phyloP scores from a whole-genome alignment of 2,113 vertebrate genomes.

The Proteles cristata region DNA sequence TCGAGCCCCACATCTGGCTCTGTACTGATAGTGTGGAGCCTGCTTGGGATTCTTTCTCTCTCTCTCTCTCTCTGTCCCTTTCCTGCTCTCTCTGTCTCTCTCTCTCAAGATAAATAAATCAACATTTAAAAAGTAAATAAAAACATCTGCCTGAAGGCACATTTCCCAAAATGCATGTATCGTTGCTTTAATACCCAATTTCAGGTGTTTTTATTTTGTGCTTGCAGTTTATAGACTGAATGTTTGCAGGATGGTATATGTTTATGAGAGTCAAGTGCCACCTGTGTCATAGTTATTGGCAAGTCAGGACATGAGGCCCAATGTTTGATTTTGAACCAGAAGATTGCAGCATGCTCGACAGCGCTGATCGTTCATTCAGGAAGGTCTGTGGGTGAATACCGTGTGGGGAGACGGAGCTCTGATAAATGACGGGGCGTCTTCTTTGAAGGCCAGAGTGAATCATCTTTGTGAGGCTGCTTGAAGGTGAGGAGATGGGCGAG shows the following conservation, averaged over 20 bases:
- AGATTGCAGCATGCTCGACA: not conserved
- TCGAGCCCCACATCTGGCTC: no score
- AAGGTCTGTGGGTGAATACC: not conserved
- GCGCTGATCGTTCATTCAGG: not conserved
- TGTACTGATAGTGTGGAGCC: no score
- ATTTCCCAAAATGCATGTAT: not conserved
- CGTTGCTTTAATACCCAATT: not conserved
- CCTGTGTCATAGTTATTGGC: not conserved
- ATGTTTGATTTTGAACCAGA: not conserved
- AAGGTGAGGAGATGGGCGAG: not conserved
- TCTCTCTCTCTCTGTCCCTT: no score
- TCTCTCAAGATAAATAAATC: no score
- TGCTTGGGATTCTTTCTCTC: no score
- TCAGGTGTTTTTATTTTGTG: not conserved
- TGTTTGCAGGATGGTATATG: not conserved
- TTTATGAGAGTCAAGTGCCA: not conserved
- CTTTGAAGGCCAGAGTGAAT: not conserved
- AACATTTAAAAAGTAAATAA: no score
- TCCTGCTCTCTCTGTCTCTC: no score
- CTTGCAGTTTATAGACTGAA: not conserved
- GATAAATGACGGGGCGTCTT: not conserved
- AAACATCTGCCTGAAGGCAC: not conserved
- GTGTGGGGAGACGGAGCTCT: accelerated
- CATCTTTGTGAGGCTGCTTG: not conserved
- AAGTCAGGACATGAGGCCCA: not conserved